A percentile compares a stretch with the other conserved stretches of the same genome.
phyloP scores from a whole-genome alignment of 2,888 invertebrate species.

The Epinotia demarniana region DNA sequence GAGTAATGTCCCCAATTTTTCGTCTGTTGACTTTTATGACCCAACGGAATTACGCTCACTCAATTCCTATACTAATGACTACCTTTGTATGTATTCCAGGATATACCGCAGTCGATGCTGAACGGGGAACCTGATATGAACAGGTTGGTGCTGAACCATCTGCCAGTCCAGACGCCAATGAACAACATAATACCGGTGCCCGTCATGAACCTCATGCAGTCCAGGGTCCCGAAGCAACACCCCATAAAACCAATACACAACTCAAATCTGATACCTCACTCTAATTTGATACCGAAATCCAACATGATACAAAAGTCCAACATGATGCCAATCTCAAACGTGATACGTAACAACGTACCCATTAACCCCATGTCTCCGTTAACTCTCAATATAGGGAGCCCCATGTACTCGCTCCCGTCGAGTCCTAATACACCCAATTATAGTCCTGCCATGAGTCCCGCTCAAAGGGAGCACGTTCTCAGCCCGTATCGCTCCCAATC shows the following conservation, averaged over 20 bases:
- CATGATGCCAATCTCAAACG: slow-evolving; percentile 28
- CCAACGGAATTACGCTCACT: neutral
- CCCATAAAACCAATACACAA: slow-evolving; percentile 16
- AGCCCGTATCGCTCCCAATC: slow-evolving; percentile 76
- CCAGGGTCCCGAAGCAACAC: slow-evolving; percentile 49
- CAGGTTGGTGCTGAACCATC: slow-evolving; percentile 60
- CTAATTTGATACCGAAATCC: slow-evolving; percentile 21
- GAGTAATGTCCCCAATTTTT: neutral
- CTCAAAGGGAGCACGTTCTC: slow-evolving; percentile 65
- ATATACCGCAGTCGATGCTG: slow-evolving; percentile 61
- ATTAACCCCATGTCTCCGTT: slow-evolving; percentile 70
- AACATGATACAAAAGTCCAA: slow-evolving; percentile 31
- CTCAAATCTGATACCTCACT: slow-evolving; percentile 28
- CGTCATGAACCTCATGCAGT: slow-evolving; percentile 68
- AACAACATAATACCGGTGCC: slow-evolving; percentile 64
- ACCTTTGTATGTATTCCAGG: slow-evolving; percentile 64
- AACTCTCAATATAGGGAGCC: slow-evolving; percentile 69
- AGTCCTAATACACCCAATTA: slow-evolving; percentile 68
- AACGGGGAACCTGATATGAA: slow-evolving; percentile 57
- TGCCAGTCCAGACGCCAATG: slow-evolving; percentile 51
- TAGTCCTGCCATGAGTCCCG: slow-evolving; percentile 75
- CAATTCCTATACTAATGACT: slow-evolving; percentile 27
- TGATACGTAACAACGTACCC: slow-evolving; percentile 34
- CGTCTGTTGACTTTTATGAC: neutral
- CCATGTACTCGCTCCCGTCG: slow-evolving; percentile 72